A percentile compares a stretch with the other conserved stretches of the same genome.
Evolutionary conservation across 2,113 vertebrate species (phyloP).

Genomic region (Hyperopisus bebe): DNA sequence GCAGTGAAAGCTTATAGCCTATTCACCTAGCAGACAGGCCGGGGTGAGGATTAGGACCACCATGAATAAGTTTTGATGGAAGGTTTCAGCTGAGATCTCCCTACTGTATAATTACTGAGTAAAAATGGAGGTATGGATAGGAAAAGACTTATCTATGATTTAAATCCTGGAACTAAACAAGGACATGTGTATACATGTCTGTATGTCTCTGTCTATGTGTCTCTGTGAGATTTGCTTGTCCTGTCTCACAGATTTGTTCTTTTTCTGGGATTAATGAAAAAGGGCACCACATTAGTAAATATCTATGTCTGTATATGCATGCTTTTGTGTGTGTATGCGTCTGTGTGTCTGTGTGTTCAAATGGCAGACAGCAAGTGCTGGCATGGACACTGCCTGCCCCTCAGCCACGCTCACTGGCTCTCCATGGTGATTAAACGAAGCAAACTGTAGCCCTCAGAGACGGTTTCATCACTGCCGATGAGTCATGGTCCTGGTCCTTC

Average conservation of each 20-base stretch:
- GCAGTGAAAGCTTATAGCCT: not conserved
- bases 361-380: not conserved
- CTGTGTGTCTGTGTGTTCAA: not conserved
- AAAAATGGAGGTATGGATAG: not conserved
- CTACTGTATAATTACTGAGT: not conserved
- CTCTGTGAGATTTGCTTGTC: not conserved
- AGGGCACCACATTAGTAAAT: not conserved
- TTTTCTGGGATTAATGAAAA: not conserved
- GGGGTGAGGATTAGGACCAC: not conserved
- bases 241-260: not conserved
- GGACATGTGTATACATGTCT: not conserved
- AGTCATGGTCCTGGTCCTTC: conserved; percentile 3
- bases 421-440: conserved; percentile 11
- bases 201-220: not conserved
- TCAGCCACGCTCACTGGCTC: not conserved
- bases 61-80: not conserved
- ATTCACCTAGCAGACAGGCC: not conserved
- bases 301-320: not conserved
- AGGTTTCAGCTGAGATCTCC: not conserved
- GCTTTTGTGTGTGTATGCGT: not conserved
- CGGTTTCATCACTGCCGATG: not conserved
- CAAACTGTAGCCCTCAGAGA: not conserved
- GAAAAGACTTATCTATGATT: not conserved
- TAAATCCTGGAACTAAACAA: not conserved
- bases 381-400: not conserved